Conservation (phyloP, 2,888 invertebrate species). For the Nezara viridula region DNA sequence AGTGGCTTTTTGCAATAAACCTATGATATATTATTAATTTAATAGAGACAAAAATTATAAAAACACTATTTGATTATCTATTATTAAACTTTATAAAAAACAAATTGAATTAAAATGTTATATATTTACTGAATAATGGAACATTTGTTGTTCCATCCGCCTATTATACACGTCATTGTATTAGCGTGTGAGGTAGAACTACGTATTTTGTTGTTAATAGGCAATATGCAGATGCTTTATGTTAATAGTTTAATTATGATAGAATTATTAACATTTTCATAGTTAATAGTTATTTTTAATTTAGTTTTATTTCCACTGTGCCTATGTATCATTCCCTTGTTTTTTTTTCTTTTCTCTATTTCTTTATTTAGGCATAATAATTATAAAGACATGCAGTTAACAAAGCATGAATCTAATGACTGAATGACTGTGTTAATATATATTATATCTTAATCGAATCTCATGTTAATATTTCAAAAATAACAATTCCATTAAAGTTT, state of each 20-base stretch:
- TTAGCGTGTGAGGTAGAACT: conserved; percentile 30
- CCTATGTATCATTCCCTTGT: conserved; percentile 7
- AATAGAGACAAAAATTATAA: neutral
- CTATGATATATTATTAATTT: too few relatives aligned
- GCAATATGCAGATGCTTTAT: conserved; percentile 16
- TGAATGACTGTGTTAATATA: conserved; percentile 57
- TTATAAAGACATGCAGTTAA: conserved; percentile 53
- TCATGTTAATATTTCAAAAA: conserved; percentile 42
- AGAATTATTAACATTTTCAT: conserved; percentile 34
- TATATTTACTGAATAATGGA: neutral
- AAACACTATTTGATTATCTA: neutral
- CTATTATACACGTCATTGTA: neutral
- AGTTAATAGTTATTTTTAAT: neutral
- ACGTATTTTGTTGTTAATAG: conserved; percentile 24
- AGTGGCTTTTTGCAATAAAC: too few relatives aligned
- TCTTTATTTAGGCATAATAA: conserved; percentile 37
- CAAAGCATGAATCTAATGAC: conserved; percentile 53
- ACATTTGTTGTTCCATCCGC: neutral
- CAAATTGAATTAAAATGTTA: neutral
- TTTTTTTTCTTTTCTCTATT: neutral
- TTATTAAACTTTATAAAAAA: neutral
- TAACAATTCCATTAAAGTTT: conserved; percentile 32
- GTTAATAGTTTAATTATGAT: conserved; percentile 14
- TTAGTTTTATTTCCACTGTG: conserved; percentile 35
- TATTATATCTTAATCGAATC: conserved; percentile 52